Percentiles rank a stretch among this genome's conserved stretches.
phyloP scores from a whole-genome alignment of 2,797 vertebrate genomes.

The Notolepis coatsorum region DNA sequence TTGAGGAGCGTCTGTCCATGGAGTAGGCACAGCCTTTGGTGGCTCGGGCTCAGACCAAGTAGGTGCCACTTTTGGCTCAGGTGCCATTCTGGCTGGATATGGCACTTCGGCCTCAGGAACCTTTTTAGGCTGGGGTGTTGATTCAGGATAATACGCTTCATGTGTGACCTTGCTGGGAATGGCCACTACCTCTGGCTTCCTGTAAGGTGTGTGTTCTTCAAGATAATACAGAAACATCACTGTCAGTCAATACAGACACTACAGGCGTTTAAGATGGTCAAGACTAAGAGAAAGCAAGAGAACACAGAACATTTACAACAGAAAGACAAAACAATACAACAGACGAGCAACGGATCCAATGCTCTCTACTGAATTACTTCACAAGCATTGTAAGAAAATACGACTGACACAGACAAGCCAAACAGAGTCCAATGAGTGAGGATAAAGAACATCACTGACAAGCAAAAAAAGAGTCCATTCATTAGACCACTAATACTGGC shows the following conservation, averaged over 20 bases:
- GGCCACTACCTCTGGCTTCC: constrained; percentile 27
- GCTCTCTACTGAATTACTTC: constrained; percentile 26
- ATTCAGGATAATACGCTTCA: constrained; percentile 56
- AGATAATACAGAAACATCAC: constrained; percentile 74
- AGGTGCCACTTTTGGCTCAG: constrained; percentile 4
- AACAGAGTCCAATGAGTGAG: constrained; percentile 1
- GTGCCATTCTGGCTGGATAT: constrained; percentile 8
- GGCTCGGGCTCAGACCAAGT: constrained; percentile 33
- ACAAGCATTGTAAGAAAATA: constrained; percentile 68
- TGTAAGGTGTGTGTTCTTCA: constrained; percentile 61
- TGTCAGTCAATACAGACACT: constrained; percentile 46
- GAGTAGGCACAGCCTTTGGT: constrained; percentile 12
- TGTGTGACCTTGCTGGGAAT: constrained; percentile 21
- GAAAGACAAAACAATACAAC: constrained; percentile 12
- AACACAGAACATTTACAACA: constrained; percentile 19
- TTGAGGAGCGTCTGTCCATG: constrained; percentile 64
- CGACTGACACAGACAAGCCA: constrained; percentile 2
- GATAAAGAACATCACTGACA: background rate
- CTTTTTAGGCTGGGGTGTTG: constrained; percentile 26
- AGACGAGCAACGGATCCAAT: constrained; percentile 30
- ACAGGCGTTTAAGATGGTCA: constrained; percentile 32
- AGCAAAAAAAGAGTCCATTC: constrained; percentile 54
- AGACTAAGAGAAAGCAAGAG: constrained; percentile 15
- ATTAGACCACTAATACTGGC: constrained; percentile 34
- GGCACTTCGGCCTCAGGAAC: constrained; percentile 52